A percentile compares a stretch with the other conserved stretches of the same genome.
phyloP scores from a whole-genome alignment of 2,113 vertebrate species.

The Prionailurus bengalensis region DNA sequence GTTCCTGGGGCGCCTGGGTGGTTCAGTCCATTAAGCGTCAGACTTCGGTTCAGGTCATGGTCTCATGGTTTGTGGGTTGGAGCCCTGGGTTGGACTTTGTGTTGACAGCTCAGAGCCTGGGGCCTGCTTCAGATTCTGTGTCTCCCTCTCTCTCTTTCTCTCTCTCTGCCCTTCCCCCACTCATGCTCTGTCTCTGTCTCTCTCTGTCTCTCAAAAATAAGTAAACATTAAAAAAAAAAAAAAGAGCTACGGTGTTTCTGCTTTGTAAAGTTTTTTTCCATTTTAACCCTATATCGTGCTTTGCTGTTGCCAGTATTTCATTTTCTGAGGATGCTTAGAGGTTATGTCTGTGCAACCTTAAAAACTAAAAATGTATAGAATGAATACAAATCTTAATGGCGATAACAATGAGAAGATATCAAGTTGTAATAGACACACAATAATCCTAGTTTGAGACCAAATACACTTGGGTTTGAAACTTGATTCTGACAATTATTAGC shows the following conservation, averaged over 20 bases:
- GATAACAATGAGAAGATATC: not conserved
- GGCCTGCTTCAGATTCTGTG: too few species aligned
- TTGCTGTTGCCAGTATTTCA: not conserved
- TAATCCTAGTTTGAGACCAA: not conserved
- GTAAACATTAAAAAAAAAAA: too few species aligned
- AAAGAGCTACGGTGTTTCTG: not conserved
- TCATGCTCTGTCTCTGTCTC: too few species aligned
- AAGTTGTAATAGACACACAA: not conserved
- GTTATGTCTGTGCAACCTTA: not conserved
- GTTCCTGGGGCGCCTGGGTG: too few species aligned
- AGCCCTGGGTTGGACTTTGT: too few species aligned
- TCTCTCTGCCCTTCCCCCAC: too few species aligned
- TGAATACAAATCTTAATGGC: not conserved
- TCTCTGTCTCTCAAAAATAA: too few species aligned
- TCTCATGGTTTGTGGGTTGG: too few species aligned
- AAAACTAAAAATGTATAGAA: slow-evolving; percentile 35
- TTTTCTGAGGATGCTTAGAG: not conserved
- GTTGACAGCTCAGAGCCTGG: too few species aligned
- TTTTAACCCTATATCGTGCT: not conserved
- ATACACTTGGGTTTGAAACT: not conserved
- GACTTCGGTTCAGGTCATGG: too few species aligned
- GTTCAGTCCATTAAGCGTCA: too few species aligned
- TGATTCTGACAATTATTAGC: not conserved
- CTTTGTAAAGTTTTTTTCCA: slow-evolving; percentile 31
- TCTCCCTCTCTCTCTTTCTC: too few species aligned